Evolutionary conservation across 2,888 invertebrate genomes (phyloP).

Genomic region (Pharmacophagus antenor): DNA sequence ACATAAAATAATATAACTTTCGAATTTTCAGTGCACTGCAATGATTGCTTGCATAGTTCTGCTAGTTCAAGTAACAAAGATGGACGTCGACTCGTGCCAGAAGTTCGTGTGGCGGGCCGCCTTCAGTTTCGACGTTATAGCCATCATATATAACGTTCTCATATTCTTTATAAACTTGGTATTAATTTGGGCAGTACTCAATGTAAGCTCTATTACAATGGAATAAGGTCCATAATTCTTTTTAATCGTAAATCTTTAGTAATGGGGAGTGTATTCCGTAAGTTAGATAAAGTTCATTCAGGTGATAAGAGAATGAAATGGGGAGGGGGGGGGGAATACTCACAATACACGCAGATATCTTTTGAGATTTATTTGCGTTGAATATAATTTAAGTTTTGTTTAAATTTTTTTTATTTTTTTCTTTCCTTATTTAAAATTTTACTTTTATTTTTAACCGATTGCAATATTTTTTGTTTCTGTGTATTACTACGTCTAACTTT

Average conservation of each 20-base stretch:
- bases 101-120: constrained; percentile 25
- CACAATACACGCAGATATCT: too few relatives aligned
- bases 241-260: neutral
- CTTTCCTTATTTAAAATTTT: too few relatives aligned
- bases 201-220: neutral
- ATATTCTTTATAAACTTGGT: constrained; percentile 14
- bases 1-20: neutral
- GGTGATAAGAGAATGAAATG: too few relatives aligned
- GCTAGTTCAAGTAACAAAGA: constrained; percentile 17
- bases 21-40: constrained; percentile 20
- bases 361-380: too few relatives aligned
- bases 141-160: constrained; percentile 18
- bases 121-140: constrained; percentile 16
- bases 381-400: too few relatives aligned
- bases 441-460: too few relatives aligned
- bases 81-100: constrained; percentile 15
- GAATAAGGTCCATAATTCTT: neutral
- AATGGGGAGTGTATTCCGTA: neutral
- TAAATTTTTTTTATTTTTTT: too few relatives aligned
- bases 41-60: constrained; percentile 12
- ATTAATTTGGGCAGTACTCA: constrained; percentile 20
- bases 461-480: too few relatives aligned
- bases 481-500: too few relatives aligned
- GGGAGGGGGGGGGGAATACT: too few relatives aligned
- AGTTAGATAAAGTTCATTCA: too few relatives aligned